These are phyloP conservation scores for Porites lutea DNA, from an alignment of 64 coral and sea anemone species.

Conservation along the genomic window DNA sequence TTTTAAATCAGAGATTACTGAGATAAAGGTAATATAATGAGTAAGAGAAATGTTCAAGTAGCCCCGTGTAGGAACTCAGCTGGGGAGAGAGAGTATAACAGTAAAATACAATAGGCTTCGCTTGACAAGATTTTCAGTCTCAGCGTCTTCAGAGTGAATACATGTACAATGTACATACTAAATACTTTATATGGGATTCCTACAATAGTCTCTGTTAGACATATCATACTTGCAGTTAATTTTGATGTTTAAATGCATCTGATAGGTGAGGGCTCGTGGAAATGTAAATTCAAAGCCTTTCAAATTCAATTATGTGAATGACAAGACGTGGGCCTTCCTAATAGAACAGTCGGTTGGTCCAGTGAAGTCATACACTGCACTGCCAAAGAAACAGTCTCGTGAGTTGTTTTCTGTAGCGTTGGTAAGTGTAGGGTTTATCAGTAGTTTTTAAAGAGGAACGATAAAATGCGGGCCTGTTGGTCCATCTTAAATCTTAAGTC, in stretches of 20 bases:
- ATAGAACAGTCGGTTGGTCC: slow-evolving; percentile 72
- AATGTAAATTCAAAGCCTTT: neutral
- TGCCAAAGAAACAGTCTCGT: slow-evolving; percentile 7
- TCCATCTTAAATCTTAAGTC: too few relatives aligned
- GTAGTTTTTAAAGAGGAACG: too few relatives aligned
- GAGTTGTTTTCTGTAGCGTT: slow-evolving; percentile 42
- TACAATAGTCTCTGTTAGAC: neutral
- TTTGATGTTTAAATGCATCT: neutral
- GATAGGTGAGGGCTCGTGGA: neutral
- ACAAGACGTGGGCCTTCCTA: slow-evolving; percentile 67
- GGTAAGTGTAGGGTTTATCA: neutral
- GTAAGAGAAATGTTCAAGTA: too few relatives aligned
- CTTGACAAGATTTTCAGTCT: too few relatives aligned
- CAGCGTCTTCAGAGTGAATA: too few relatives aligned
- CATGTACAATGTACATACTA: too few relatives aligned
- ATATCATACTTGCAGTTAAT: neutral
- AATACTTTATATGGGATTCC: neutral
- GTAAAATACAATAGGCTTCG: too few relatives aligned
- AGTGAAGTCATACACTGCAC: neutral
- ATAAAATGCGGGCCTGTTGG: too few relatives aligned
- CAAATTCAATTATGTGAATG: slow-evolving; percentile 55
- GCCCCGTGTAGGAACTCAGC: too few relatives aligned
- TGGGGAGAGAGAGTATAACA: too few relatives aligned
- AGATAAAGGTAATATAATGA: too few relatives aligned
- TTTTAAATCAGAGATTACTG: too few relatives aligned